A percentile compares a stretch with the other conserved stretches of the same genome.
Conservation (phyloP, 37 sponge, comb jelly and placozoan species). For the Petrosia ficiformis region DNA sequence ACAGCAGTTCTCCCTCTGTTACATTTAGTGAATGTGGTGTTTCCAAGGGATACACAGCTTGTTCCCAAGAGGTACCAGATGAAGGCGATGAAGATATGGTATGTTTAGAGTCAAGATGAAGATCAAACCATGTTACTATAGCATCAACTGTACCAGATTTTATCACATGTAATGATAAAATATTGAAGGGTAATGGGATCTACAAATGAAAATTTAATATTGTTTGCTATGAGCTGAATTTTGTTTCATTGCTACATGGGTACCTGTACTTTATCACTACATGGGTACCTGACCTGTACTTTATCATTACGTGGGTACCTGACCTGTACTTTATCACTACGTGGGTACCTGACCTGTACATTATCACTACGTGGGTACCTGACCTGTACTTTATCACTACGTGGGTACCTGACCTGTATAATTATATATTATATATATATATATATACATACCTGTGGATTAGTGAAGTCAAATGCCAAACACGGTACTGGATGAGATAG, state of each 20-base stretch:
- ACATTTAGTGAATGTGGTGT: background rate
- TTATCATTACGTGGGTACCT: too few species aligned
- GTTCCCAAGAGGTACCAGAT: slow-evolving; percentile 61
- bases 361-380: too few species aligned
- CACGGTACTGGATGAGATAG: slow-evolving; percentile 15
- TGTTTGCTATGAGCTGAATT: too few species aligned
- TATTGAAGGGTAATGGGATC: slow-evolving; percentile 43
- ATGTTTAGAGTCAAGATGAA: slow-evolving; percentile 37
- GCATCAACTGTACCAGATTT: slow-evolving; percentile 42
- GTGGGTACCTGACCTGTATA: too few species aligned
- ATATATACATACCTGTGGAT: slow-evolving; percentile 46
- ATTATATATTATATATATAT: too few species aligned
- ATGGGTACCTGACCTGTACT: too few species aligned
- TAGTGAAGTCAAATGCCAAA: slow-evolving; percentile 49
- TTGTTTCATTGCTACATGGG: too few species aligned
- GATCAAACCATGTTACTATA: slow-evolving; percentile 57
- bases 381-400: too few species aligned
- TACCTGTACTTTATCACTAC: too few species aligned
- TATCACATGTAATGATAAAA: slow-evolving; percentile 10
- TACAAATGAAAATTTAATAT: background rate
- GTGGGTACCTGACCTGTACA: too few species aligned
- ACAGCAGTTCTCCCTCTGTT: slow-evolving; percentile 24
- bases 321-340: too few species aligned
- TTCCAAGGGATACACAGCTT: slow-evolving; percentile 60
- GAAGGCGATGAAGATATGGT: slow-evolving; percentile 48